Base-by-base conservation (phyloP, 2,797 vertebrate species). In the Lithobates sylvaticus region DNA sequence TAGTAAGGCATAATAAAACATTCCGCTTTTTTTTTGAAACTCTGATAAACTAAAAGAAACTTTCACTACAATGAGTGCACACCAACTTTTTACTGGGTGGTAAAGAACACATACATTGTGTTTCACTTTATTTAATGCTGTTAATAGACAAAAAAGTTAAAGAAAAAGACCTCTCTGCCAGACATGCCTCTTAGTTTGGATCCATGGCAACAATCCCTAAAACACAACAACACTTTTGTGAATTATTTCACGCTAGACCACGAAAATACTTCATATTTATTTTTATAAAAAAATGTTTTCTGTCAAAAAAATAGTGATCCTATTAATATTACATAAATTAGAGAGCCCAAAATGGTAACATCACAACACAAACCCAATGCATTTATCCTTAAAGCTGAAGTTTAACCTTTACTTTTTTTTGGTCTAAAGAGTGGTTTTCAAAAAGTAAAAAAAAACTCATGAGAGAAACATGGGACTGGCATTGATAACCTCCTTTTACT, bases 191-290 rank as follows among this genome's bases (percentile, higher is more conserved):
- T 61, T 61, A n/a, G 1, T 69, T 32, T 69, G 67, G 0, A 34
- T 69, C 67, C 67, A 69, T 69, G 67, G 67, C 67, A 69, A 69
- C 67, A 32, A 69, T 69, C 32, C 67, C 67, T 34, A 27, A 69
- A 69, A 69, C 67, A 61, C 21, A 61, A 58, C 50, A 58, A 58
- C 54, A 58, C 54, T 6, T n/a, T 61, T n/a, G 18, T 23, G 54
- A 61, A 5, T 23, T n/a, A 61, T 61, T 61, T 61, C 54, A 61
- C 23, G 16, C 34, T 61, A 61, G 54, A 61, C 54, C 54, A 61
- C 54, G 21, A 61, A 61, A 61, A 61, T 61, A 61, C 21, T 61
- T 6, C 21, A 61, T 23, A 61, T 23, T 61, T 61, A 1, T 61
- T 23, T 23, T 61, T 61, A 61, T 23, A 61, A 61, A 61, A 61